Conservation (phyloP, 2,113 vertebrate genomes). For the Polypterus senegalus region DNA sequence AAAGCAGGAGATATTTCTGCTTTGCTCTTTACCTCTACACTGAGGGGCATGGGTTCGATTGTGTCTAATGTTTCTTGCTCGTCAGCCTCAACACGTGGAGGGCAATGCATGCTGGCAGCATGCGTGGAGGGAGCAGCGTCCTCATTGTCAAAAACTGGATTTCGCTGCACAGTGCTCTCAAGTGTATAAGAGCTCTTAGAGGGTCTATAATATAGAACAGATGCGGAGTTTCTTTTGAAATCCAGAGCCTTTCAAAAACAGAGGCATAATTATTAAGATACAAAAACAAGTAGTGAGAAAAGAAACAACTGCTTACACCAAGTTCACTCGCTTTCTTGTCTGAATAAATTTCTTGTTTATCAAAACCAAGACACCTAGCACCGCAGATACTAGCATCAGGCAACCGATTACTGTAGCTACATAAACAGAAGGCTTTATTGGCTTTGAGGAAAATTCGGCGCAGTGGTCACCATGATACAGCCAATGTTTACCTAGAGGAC, state of each 20-base stretch:
- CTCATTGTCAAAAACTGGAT: slow-evolving; percentile 60
- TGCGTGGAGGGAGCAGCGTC: slow-evolving; percentile 40
- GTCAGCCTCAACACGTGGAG: slow-evolving; percentile 44
- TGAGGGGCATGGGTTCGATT: slow-evolving; percentile 47
- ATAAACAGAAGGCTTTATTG: slow-evolving; percentile 43
- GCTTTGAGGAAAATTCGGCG: slow-evolving; percentile 53
- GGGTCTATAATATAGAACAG: slow-evolving; percentile 53
- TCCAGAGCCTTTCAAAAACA: background rate
- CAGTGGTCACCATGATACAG: slow-evolving; percentile 57
- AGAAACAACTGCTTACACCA: slow-evolving; percentile 52
- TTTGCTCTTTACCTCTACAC: slow-evolving; percentile 48
- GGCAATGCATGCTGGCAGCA: slow-evolving; percentile 39
- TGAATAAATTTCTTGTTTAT: slow-evolving; percentile 58
- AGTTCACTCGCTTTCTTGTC: slow-evolving; percentile 48
- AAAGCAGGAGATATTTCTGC: slow-evolving; percentile 17
- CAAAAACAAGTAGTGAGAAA: slow-evolving; percentile 23
- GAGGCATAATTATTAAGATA: background rate
- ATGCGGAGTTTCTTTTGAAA: slow-evolving; percentile 26
- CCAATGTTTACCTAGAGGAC: slow-evolving; percentile 54
- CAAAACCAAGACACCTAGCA: slow-evolving; percentile 52
- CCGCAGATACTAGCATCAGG: slow-evolving; percentile 49
- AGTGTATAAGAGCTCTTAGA: slow-evolving; percentile 46
- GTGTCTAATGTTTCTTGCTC: slow-evolving; percentile 41
- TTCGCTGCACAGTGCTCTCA: slow-evolving; percentile 55
- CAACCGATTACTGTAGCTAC: slow-evolving; percentile 47